Conservation (phyloP, 37 sponge, comb jelly and placozoan genomes). For the Amphimedon queenslandica region DNA sequence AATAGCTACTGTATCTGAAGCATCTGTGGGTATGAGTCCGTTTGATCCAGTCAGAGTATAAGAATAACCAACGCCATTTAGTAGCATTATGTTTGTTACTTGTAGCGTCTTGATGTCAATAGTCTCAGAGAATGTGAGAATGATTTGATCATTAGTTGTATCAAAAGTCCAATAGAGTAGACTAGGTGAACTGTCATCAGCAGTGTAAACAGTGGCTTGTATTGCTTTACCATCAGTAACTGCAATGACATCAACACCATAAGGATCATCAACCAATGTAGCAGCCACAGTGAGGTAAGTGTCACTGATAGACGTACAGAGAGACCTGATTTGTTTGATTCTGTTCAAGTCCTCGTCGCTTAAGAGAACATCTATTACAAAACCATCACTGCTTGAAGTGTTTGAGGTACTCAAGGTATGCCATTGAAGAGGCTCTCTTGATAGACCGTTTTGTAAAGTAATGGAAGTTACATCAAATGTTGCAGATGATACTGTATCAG, state of each 20-base stretch:
- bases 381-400: constrained; percentile 33
- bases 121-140: constrained; percentile 75
- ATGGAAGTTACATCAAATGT: constrained; percentile 66
- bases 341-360: constrained; percentile 71
- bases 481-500: constrained; percentile 51
- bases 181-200: constrained; percentile 50
- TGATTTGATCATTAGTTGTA: constrained; percentile 53
- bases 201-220: constrained; percentile 24
- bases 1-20: constrained; percentile 55
- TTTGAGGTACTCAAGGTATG: constrained; percentile 49
- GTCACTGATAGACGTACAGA: constrained; percentile 36
- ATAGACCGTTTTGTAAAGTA: constrained; percentile 49
- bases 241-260: constrained; percentile 72
- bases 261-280: constrained; percentile 66
- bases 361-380: constrained; percentile 34
- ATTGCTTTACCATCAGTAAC: constrained; percentile 86
- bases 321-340: constrained; percentile 67
- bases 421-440: constrained; percentile 34
- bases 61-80: constrained; percentile 6
- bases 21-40: constrained; percentile 61
- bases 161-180: constrained; percentile 56
- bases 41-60: constrained; percentile 39
- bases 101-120: constrained; percentile 61
- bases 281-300: constrained; percentile 73
- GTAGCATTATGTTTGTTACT: constrained; percentile 36